phyloP scores from a whole-genome alignment of 2,113 vertebrate genomes.

The Seriola dumerili region DNA sequence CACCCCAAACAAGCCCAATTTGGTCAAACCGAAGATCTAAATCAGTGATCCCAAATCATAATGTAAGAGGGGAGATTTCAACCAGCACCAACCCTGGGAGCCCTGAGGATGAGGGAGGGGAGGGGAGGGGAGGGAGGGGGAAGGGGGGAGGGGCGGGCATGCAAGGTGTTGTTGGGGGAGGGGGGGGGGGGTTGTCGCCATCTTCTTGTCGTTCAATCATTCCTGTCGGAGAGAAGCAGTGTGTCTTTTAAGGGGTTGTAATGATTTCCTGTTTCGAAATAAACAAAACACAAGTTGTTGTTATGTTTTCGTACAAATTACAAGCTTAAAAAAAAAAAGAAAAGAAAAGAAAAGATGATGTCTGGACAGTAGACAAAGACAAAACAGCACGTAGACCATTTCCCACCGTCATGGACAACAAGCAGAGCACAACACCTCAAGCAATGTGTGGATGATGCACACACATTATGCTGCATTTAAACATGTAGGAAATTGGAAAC shows the following conservation, averaged over 20 bases:
- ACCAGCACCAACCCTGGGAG: slow-evolving; percentile 64
- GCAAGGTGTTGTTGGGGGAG: neutral
- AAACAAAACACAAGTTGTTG: slow-evolving; percentile 54
- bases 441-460: too few relatives aligned
- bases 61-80: slow-evolving; percentile 11
- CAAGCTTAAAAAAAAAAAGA: neutral
- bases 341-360: neutral
- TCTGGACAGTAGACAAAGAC: neutral
- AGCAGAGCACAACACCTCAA: too few relatives aligned
- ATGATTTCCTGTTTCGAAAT: slow-evolving; percentile 74
- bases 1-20: slow-evolving; percentile 28
- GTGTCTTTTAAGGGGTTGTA: slow-evolving; percentile 73
- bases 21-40: slow-evolving; percentile 29
- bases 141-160: slow-evolving; percentile 20
- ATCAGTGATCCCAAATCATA: slow-evolving; percentile 19
- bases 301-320: slow-evolving; percentile 16
- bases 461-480: too few relatives aligned
- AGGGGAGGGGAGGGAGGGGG: neutral
- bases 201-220: slow-evolving; percentile 62
- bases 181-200: slow-evolving; percentile 20
- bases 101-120: slow-evolving; percentile 47
- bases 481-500: too few relatives aligned
- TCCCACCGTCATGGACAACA: too few relatives aligned
- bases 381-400: too few relatives aligned
- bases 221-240: slow-evolving; percentile 82